These are phyloP conservation scores for Protaetia brevitarsis DNA, from an alignment of 1,140 invertebrate genomes.

Conservation along the genomic window DNA sequence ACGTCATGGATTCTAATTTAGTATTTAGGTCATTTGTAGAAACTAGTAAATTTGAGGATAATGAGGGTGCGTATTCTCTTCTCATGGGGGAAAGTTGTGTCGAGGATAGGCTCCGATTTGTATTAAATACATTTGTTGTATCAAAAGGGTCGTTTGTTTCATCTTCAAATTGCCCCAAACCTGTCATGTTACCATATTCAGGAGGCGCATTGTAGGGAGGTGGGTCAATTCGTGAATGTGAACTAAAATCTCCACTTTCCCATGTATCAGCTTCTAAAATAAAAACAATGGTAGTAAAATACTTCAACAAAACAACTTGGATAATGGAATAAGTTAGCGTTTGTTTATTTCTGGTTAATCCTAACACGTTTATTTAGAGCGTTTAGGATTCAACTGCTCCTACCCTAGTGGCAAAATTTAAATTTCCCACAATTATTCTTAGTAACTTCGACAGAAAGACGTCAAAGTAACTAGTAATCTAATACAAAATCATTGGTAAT, in stretches of 20 bases:
- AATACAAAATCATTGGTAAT: too few species aligned
- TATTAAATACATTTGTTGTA: conserved; percentile 47
- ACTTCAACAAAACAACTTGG: too few species aligned
- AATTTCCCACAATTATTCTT: too few species aligned
- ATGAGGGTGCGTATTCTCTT: not conserved
- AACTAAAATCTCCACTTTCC: not conserved
- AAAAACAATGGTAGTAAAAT: too few species aligned
- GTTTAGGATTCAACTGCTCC: too few species aligned
- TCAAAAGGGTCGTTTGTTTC: conserved; percentile 59
- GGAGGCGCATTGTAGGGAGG: conserved; percentile 54
- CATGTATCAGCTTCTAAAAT: not conserved
- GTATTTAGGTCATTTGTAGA: conserved; percentile 4
- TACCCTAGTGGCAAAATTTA: too few species aligned
- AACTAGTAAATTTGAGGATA: not conserved
- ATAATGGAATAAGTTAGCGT: too few species aligned
- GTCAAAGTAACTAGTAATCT: too few species aligned
- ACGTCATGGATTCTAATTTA: not conserved
- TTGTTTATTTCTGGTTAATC: too few species aligned
- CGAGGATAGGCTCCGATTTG: conserved; percentile 28
- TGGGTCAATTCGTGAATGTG: conserved; percentile 32
- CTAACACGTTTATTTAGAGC: too few species aligned
- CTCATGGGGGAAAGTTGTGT: not conserved
- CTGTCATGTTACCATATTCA: conserved; percentile 49
- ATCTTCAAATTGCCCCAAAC: conserved; percentile 5
- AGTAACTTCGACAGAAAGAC: too few species aligned